These are phyloP conservation scores for Diarsia dahlii DNA, from an alignment of 2,888 invertebrate species.

Conservation along the genomic window DNA sequence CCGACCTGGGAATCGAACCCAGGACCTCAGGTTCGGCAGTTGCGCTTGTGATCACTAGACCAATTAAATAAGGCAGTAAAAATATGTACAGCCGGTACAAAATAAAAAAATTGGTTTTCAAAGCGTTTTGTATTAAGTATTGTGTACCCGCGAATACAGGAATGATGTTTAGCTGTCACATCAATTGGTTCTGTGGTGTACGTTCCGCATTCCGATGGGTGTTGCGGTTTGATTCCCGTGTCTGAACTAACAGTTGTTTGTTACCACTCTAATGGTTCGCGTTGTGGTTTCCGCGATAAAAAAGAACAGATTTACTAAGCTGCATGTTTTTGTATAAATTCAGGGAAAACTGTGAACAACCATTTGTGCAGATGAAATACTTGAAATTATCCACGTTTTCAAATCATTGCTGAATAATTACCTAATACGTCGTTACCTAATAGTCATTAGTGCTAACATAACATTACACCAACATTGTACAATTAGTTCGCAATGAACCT, in stretches of 20 bases:
- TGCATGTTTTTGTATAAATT: background rate
- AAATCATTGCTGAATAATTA: background rate
- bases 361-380: too few species aligned
- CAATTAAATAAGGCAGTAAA: too few species aligned
- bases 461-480: too few species aligned
- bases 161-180: background rate
- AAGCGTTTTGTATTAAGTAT: background rate
- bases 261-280: background rate
- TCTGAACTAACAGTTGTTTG: background rate
- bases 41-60: background rate
- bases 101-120: too few species aligned
- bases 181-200: constrained; percentile 15
- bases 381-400: background rate
- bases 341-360: too few species aligned
- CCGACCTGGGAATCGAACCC: background rate
- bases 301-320: background rate
- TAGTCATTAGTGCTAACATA: too few species aligned
- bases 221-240: constrained; percentile 21
- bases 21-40: background rate
- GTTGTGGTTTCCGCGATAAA: background rate
- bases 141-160: background rate
- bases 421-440: too few species aligned
- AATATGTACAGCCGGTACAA: background rate
- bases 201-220: constrained; percentile 16
- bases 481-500: too few species aligned